Conservation (phyloP, 2,113 vertebrate species). For the Abramis brama region DNA sequence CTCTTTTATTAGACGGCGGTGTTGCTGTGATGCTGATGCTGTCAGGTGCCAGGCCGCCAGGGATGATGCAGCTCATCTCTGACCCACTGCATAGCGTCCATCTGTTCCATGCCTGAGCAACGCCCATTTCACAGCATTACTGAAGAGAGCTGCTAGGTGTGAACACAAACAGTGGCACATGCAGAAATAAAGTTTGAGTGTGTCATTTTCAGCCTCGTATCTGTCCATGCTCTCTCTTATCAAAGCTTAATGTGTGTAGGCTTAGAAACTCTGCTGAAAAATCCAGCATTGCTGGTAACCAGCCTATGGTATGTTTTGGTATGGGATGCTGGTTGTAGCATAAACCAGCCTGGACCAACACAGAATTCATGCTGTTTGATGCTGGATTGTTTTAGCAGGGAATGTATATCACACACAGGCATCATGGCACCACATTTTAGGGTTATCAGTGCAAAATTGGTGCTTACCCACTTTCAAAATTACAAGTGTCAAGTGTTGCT, state of each 20-base stretch:
- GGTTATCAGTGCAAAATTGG: background rate
- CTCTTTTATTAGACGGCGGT: constrained; percentile 4
- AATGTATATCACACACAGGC: background rate
- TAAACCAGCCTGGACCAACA: too few species aligned
- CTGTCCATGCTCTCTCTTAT: background rate
- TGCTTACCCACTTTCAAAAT: background rate
- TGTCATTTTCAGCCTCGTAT: constrained; percentile 3
- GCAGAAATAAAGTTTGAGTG: background rate
- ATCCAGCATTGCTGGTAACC: too few species aligned
- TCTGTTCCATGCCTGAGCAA: constrained; percentile 54
- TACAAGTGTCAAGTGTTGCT: background rate
- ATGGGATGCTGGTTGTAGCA: too few species aligned
- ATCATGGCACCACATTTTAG: background rate
- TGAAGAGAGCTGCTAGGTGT: constrained; percentile 15
- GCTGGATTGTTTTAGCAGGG: too few species aligned
- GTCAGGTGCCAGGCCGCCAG: constrained; percentile 50
- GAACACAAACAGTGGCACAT: background rate
- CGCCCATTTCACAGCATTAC: constrained; percentile 27
- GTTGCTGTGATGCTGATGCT: constrained; percentile 48
- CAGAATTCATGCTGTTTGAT: too few species aligned
- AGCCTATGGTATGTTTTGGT: too few species aligned
- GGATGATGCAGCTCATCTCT: constrained; percentile 52
- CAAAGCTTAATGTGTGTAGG: background rate
- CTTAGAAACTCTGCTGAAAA: background rate
- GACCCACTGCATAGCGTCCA: constrained; percentile 54